Percentiles rank a stretch among this genome's conserved stretches.
These are phyloP conservation scores for Gobio occitaniae DNA, from an alignment of 2,797 vertebrate genomes.

Conservation along the genomic window DNA sequence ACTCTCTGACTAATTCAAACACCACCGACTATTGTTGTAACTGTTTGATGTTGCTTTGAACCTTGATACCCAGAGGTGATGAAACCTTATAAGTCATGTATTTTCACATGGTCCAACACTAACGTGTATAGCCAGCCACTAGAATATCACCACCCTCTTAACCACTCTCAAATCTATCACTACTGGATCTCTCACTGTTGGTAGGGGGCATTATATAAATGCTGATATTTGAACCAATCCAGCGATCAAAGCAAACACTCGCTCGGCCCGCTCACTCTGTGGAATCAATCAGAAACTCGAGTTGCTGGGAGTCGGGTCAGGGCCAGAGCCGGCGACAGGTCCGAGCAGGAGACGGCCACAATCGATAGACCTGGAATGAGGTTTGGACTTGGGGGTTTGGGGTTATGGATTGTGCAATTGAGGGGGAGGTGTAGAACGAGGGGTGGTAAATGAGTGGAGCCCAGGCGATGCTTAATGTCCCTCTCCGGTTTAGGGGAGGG, in stretches of 20 bases:
- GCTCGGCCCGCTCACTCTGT: conserved; percentile 17
- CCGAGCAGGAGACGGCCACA: conserved; percentile 59
- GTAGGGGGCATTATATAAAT: conserved; percentile 25
- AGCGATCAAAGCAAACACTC: conserved; percentile 49
- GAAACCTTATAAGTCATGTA: not conserved
- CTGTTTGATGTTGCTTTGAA: conserved; percentile 2
- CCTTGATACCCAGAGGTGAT: conserved; percentile 24
- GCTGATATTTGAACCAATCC: conserved; percentile 54
- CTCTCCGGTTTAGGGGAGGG: conserved; percentile 60
- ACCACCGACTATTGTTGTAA: not conserved
- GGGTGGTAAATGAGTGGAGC: conserved; percentile 28
- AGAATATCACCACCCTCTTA: conserved; percentile 30
- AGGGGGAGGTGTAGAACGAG: conserved; percentile 10
- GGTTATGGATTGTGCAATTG: conserved; percentile 29
- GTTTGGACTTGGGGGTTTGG: conserved; percentile 58
- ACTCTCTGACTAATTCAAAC: not conserved
- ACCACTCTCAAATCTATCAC: conserved; percentile 19
- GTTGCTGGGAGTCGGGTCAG: conserved; percentile 52
- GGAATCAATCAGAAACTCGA: conserved; percentile 73
- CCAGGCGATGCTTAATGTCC: conserved; percentile 59
- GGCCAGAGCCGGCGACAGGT: conserved; percentile 58
- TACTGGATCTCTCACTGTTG: not conserved
- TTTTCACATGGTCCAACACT: not conserved
- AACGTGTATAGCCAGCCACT: not conserved
- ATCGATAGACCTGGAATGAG: conserved; percentile 67